Base-by-base conservation (phyloP, 2,113 vertebrate species). In the Stomatorhinus ivindoensis region DNA sequence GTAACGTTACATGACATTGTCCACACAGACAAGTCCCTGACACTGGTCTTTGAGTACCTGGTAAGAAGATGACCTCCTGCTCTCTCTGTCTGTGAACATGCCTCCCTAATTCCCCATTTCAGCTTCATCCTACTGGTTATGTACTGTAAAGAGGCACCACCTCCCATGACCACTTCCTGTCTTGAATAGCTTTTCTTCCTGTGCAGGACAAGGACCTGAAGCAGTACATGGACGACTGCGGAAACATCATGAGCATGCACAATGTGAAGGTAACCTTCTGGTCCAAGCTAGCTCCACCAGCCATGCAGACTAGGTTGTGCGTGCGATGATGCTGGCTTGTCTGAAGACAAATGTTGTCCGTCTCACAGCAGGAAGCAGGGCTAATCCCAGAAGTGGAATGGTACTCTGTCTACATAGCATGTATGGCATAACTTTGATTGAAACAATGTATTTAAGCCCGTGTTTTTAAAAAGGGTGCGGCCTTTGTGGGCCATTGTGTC, bases 231-330 rank as follows among this genome's bases (percentile, higher is more conserved):
- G 98, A 99, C 47, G 98, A 99, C 93, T 99, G 98, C 94, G 98
- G 98, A 48, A 99, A 99, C 94, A 99, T 99, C 92, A 99, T 99
- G 98, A 99, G 98, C 90, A 99, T 99, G 98, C 98, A 99, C 95
- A 99, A 99, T 86, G 98, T 99, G 90, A 99, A 99, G 97, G 98
- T 99, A 93, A 92, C 73, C 31, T 76, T 76, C 31, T 76, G 35
- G 27, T 19, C 27, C 31, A 76, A 6, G 69, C 95, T 80, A 1
- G 0, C 0, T 39, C n/a, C 27, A 24, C 21, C n/a, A 89, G 10
- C 50, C 82, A 46, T 2, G 9, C 13, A 21, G 58, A 4, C n/a
- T 11, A 4, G 8, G 27, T 47, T 6, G 17, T 46, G 13, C 6
- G 21, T 80, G 73, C 13, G 4, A 39, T 76, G 35, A 76, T 19